Evolutionary conservation across 2,888 invertebrate genomes (phyloP).

Genomic region (Ophion obscuratus): DNA sequence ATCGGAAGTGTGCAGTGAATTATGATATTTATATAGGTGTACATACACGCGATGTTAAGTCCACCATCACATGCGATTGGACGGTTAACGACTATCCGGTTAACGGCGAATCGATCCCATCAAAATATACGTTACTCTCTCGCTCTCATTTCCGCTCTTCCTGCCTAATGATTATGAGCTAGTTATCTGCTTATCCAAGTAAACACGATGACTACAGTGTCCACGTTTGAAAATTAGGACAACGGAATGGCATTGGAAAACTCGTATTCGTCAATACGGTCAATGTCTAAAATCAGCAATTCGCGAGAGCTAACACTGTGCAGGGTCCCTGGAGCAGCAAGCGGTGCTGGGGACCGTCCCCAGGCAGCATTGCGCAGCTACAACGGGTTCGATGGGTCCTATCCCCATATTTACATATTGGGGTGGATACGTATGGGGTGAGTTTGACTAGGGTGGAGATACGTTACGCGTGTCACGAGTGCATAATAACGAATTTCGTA

Average conservation of each 20-base stretch:
- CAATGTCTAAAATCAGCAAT: too few species aligned
- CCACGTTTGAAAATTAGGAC: too few species aligned
- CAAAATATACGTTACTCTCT: not conserved
- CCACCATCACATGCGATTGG: not conserved
- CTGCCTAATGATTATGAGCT: too few species aligned
- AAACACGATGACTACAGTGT: too few species aligned
- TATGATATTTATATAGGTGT: not conserved
- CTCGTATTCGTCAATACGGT: too few species aligned
- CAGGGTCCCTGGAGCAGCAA: too few species aligned
- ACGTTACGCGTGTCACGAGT: constrained; percentile 36
- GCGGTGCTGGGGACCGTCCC: too few species aligned
- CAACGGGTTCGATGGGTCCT: not conserved
- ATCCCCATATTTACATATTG: not conserved
- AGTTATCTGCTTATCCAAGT: too few species aligned
- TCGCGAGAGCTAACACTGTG: too few species aligned
- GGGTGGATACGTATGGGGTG: not conserved
- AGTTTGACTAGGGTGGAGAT: not conserved
- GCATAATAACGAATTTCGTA: constrained; percentile 60
- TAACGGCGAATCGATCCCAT: constrained; percentile 9
- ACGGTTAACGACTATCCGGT: constrained; percentile 22
- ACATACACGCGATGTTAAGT: not conserved
- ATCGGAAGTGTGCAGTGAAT: constrained; percentile 11
- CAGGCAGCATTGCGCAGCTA: not conserved
- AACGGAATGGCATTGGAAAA: too few species aligned
- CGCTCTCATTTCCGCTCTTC: too few species aligned